Base-by-base conservation (phyloP, 2,888 invertebrate species). In the Cynaeus angustus region DNA sequence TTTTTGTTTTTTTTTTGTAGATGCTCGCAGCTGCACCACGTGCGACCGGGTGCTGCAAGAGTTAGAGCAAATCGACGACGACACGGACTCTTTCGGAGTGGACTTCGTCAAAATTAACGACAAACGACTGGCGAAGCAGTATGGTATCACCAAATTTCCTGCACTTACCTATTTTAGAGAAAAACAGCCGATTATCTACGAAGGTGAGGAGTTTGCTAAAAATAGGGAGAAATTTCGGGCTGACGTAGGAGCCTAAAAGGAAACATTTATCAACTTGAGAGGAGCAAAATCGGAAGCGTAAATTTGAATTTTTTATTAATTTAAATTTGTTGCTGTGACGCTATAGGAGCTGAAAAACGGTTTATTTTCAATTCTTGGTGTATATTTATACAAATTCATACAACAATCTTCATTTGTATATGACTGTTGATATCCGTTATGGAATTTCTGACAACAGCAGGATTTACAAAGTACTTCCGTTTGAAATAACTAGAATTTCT, bases 41-140 rank as follows among this genome's bases (percentile, higher is more conserved):
- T 95, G 95, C 88, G 95, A 95, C 88, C 94, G 93, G 86, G 95
- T 95, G 83, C 88, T 95, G 86, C 94, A 92, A 81, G 95, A 96
- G 87, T 88, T 96, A 84, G 96, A 96, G 88, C 95, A 95, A 87
- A 96, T 97, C 85, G 96, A 96, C 88, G 96, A 96, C 87, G 96
- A 97, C 87, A 96, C 96, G 78, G 96, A 96, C 87, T 92, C 93
- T 64, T 96, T 96, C 85, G 96, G 96, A 81, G 95, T 97, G 81
- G 95, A 96, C 88, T 95, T 97, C 87, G 96, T 97, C 80, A 97
- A 96, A 88, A 95, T 96, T 86, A 96, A 96, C 90, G 96, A 97
- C 88, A 96, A 96, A 89, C 91, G 96, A 89, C 90, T 96, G 83
- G 97, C 98, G 77, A 96, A 97, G 85, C 96, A 97, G 84, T 95